A percentile compares a stretch with the other conserved stretches of the same genome.
phyloP scores from a whole-genome alignment of 2,888 invertebrate genomes.

The Hartigia nigra region DNA sequence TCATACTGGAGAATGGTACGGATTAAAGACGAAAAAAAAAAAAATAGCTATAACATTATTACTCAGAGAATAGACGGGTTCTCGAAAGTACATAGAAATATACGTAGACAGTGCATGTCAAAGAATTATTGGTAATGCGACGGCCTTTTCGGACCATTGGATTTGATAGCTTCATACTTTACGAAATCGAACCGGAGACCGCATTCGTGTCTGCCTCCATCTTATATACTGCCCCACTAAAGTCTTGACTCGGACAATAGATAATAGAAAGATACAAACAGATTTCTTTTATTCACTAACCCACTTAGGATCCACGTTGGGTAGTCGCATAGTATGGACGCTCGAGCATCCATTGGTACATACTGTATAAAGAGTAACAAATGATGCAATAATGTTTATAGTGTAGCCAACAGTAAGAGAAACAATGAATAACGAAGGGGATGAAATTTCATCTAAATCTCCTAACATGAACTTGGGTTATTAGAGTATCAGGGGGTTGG shows the following conservation, averaged over 20 bases:
- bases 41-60: background rate
- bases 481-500: background rate
- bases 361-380: background rate
- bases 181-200: conserved; percentile 58
- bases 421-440: background rate
- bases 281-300: background rate
- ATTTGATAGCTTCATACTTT: conserved; percentile 65
- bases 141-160: conserved; percentile 59
- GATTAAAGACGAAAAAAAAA: conserved; percentile 10
- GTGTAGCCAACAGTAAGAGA: background rate
- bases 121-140: conserved; percentile 63
- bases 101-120: conserved; percentile 48
- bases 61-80: conserved; percentile 26
- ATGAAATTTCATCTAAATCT: background rate
- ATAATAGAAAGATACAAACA: conserved; percentile 29
- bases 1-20: background rate
- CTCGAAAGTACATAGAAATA: conserved; percentile 24
- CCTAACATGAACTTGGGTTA: background rate
- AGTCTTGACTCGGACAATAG: conserved; percentile 47
- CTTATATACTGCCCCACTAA: conserved; percentile 50
- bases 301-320: background rate
- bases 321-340: conserved; percentile 9
- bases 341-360: background rate
- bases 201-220: conserved; percentile 47
- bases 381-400: background rate